These are phyloP conservation scores for Ptilodon capucinus DNA, from an alignment of 2,888 invertebrate genomes.

Conservation along the genomic window DNA sequence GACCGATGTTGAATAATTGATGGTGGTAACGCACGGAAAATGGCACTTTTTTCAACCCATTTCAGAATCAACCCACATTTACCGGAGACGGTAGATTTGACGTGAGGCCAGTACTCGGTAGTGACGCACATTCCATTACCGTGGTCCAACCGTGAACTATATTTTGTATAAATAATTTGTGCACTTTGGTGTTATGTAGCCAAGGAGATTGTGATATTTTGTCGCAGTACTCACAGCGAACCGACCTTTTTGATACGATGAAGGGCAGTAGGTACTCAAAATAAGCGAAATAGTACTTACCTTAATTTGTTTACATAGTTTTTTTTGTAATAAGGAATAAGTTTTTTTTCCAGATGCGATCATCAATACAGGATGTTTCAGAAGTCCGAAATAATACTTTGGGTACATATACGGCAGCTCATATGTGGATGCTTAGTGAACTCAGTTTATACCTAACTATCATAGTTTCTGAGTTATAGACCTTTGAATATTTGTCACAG, in stretches of 20 bases:
- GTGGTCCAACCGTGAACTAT: slow-evolving; percentile 11
- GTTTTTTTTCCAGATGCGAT: too few species aligned
- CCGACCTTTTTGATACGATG: slow-evolving; percentile 18
- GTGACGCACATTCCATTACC: slow-evolving; percentile 39
- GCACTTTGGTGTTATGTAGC: slow-evolving; percentile 15
- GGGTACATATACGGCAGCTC: too few species aligned
- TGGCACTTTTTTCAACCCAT: slow-evolving; percentile 54
- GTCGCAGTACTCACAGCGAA: slow-evolving; percentile 13
- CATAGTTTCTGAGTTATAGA: too few species aligned
- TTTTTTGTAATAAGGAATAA: too few species aligned
- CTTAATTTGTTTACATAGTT: too few species aligned
- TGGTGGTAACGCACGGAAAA: slow-evolving; percentile 52
- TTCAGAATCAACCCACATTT: slow-evolving; percentile 54
- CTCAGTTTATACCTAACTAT: too few species aligned
- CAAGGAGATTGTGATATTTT: slow-evolving; percentile 10
- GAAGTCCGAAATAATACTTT: too few species aligned
- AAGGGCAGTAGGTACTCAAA: too few species aligned
- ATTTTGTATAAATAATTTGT: slow-evolving; percentile 41
- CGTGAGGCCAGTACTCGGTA: slow-evolving; percentile 24
- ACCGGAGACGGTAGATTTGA: slow-evolving; percentile 26
- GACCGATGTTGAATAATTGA: slow-evolving; percentile 60
- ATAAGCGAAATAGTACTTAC: too few species aligned
- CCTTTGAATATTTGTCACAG: too few species aligned
- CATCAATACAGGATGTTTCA: too few species aligned
- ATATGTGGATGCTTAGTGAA: too few species aligned